A percentile compares a stretch with the other conserved stretches of the same genome.
Evolutionary conservation across 2,113 vertebrate species (phyloP).

Genomic region (Chionomys nivalis): DNA sequence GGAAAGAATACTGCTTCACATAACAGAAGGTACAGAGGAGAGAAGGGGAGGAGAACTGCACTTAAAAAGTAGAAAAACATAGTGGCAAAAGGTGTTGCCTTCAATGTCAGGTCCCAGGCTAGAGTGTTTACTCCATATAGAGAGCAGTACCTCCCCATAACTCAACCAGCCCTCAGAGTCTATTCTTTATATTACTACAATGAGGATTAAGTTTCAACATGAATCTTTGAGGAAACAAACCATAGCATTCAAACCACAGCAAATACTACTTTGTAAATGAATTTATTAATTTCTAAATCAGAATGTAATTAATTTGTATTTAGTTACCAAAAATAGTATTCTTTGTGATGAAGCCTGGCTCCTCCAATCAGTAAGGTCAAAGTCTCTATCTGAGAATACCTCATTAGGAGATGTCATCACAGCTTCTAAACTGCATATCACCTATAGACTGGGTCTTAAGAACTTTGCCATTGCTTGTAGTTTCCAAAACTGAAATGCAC

Average conservation of each 20-base stretch:
- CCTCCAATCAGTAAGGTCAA: neutral
- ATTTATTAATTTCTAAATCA: neutral
- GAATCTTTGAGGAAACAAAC: neutral
- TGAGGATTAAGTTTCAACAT: neutral
- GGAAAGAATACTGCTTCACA: neutral
- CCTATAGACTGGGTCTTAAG: no score
- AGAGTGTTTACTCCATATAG: neutral
- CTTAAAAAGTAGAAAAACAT: neutral
- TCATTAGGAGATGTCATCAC: no score
- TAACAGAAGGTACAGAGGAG: neutral
- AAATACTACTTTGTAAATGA: neutral
- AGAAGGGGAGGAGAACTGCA: neutral
- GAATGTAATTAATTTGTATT: neutral
- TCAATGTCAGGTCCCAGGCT: neutral
- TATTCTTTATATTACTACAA: neutral
- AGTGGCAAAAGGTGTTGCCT: neutral
- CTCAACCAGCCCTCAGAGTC: neutral
- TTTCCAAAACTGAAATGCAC: no score
- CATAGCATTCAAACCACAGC: neutral
- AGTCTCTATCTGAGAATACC: neutral
- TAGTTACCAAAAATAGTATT: conserved; percentile 36
- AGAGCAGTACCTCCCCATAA: neutral
- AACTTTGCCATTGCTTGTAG: no score
- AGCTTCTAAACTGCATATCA: no score
- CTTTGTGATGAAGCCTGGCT: neutral